Percentiles rank a stretch among this genome's conserved stretches.
phyloP scores from a whole-genome alignment of 2,888 invertebrate species.

The Temnothorax unifasciatus region DNA sequence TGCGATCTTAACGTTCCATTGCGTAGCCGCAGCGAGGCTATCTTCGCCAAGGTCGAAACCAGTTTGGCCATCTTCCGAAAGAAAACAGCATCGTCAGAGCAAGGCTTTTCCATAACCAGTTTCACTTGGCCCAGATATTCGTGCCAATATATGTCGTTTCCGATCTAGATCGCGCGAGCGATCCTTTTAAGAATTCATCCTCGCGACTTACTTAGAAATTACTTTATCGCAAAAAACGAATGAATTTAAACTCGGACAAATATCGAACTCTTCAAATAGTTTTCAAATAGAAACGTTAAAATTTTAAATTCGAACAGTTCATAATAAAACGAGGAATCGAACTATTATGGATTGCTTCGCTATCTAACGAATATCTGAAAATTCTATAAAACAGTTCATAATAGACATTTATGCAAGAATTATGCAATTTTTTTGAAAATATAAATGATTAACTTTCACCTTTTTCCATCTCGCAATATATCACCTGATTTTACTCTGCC shows the following conservation, averaged over 20 bases:
- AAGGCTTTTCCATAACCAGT: constrained; percentile 78
- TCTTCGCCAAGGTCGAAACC: constrained; percentile 65
- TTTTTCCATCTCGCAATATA: neutral
- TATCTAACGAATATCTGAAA: neutral
- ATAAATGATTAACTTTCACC: neutral
- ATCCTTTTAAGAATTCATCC: constrained; percentile 41
- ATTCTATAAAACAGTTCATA: neutral
- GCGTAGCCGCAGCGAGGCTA: constrained; percentile 61
- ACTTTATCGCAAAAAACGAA: constrained; percentile 10
- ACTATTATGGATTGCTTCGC: neutral
- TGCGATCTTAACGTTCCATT: constrained; percentile 69
- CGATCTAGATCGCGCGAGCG: constrained; percentile 28
- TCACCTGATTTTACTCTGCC: neutral
- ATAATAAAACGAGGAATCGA: neutral
- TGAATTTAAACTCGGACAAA: neutral
- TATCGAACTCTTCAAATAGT: neutral
- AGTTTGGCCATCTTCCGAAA: constrained; percentile 72
- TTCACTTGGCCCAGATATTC: constrained; percentile 77
- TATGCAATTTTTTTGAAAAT: neutral
- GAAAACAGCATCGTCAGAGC: constrained; percentile 70
- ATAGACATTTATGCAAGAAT: neutral
- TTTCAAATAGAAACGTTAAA: constrained; percentile 1
- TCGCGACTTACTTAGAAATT: constrained; percentile 25
- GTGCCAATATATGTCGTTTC: constrained; percentile 60
- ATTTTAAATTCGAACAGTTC: constrained; percentile 4